Conservation (phyloP, 2,797 vertebrate genomes). For the Sebastes dallii region DNA sequence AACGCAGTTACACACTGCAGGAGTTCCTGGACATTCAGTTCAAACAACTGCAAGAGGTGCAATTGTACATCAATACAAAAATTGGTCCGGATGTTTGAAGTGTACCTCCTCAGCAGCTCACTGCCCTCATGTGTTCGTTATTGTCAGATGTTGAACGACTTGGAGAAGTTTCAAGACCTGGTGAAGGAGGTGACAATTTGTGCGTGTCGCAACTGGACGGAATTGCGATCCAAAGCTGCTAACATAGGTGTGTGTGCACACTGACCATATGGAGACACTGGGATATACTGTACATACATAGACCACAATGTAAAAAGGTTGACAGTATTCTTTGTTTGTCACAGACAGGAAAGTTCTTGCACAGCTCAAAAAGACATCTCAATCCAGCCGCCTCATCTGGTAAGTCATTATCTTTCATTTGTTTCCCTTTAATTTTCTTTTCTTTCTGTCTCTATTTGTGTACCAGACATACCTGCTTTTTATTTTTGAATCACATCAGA, state of each 20-base stretch:
- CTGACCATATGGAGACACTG: background rate
- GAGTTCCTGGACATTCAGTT: slow-evolving; percentile 82
- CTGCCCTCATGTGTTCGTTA: background rate
- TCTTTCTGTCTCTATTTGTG: background rate
- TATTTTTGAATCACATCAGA: background rate
- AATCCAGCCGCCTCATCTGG: slow-evolving; percentile 82
- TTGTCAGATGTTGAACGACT: slow-evolving; percentile 74
- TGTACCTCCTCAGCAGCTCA: background rate
- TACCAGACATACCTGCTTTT: background rate
- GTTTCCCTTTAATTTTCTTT: background rate
- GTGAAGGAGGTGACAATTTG: slow-evolving; percentile 83
- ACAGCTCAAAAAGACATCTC: slow-evolving; percentile 76
- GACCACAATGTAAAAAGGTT: background rate
- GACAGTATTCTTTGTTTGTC: background rate
- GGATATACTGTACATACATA: background rate
- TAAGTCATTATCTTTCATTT: slow-evolving; percentile 56
- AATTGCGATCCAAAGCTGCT: slow-evolving; percentile 70
- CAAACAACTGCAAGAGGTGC: slow-evolving; percentile 81
- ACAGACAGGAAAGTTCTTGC: slow-evolving; percentile 74
- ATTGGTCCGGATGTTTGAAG: background rate
- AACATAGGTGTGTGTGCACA: slow-evolving; percentile 33
- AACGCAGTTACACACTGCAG: slow-evolving; percentile 80
- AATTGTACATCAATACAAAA: background rate
- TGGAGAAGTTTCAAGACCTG: slow-evolving; percentile 83
- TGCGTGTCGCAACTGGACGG: slow-evolving; percentile 79